Conservation (phyloP, 2,888 invertebrate species). For the Noctua fimbriata region DNA sequence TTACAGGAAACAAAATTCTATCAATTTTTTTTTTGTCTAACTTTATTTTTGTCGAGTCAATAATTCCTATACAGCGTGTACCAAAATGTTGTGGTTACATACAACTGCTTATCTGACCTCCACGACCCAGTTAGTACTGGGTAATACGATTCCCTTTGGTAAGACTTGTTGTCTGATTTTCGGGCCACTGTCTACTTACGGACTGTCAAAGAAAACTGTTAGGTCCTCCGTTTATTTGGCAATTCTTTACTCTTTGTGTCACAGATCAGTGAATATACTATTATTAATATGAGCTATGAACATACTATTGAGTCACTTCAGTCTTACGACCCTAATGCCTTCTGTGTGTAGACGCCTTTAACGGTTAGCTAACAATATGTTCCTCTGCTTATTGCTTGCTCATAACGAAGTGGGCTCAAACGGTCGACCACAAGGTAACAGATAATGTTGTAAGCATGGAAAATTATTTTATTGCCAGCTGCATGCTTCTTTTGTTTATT, state of each 20-base stretch:
- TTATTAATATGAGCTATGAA: not conserved
- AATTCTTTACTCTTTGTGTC: not conserved
- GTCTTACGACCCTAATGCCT: not conserved
- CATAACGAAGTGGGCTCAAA: slow-evolving; percentile 87
- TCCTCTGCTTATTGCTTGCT: slow-evolving; percentile 88
- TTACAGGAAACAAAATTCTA: not conserved
- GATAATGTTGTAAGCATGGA: slow-evolving; percentile 70
- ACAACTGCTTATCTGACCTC: no score
- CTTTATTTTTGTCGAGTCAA: no score
- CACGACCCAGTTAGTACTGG: no score
- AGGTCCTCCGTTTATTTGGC: not conserved
- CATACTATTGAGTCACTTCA: not conserved
- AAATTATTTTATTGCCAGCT: slow-evolving; percentile 57
- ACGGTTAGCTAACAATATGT: slow-evolving; percentile 77
- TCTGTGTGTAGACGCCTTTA: slow-evolving; percentile 58
- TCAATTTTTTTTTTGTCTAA: no score
- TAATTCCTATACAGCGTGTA: no score
- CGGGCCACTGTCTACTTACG: no score
- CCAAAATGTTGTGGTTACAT: no score
- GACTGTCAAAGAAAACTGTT: no score
- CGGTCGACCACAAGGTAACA: slow-evolving; percentile 87
- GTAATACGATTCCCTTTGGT: no score
- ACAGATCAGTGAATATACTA: not conserved
- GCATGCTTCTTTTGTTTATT: slow-evolving; percentile 57
- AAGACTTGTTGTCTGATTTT: no score